Conservation (phyloP, 2,797 vertebrate genomes). For the Sandelia bainsii region DNA sequence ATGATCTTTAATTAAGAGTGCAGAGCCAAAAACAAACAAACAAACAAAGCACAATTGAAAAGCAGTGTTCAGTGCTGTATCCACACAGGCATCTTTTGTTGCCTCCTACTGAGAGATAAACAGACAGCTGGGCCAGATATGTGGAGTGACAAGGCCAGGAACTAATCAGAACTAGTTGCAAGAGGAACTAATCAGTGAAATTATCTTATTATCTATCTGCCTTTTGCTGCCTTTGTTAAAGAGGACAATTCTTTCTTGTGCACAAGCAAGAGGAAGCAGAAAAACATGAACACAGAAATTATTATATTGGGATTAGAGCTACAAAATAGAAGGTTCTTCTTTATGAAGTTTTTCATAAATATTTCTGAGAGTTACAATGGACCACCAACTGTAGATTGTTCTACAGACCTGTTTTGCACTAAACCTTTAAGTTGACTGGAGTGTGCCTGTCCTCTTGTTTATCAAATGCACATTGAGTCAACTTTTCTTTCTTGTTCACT, state of each 20-base stretch:
- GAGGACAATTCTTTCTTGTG: too few species aligned
- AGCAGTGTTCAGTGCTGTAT: too few species aligned
- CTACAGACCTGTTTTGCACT: background rate
- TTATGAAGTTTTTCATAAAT: too few species aligned
- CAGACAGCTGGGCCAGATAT: background rate
- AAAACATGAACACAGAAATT: background rate
- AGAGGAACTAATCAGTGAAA: background rate
- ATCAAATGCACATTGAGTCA: background rate
- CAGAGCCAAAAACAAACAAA: background rate
- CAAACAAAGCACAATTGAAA: background rate
- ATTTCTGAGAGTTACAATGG: background rate
- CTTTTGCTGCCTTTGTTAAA: constrained; percentile 7
- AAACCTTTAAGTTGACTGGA: background rate
- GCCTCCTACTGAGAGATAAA: background rate
- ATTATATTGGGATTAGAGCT: background rate
- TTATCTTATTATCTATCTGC: constrained; percentile 3
- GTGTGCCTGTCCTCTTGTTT: background rate
- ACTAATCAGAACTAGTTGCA: background rate
- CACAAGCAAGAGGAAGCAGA: too few species aligned
- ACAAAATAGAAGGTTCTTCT: too few species aligned
- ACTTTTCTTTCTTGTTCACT: too few species aligned
- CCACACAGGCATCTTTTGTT: background rate
- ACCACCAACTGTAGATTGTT: background rate
- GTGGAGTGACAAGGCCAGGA: background rate
- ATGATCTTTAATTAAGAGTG: background rate